These are phyloP conservation scores for Brachymystax lenok DNA, from an alignment of 2,797 vertebrate species.

Conservation along the genomic window DNA sequence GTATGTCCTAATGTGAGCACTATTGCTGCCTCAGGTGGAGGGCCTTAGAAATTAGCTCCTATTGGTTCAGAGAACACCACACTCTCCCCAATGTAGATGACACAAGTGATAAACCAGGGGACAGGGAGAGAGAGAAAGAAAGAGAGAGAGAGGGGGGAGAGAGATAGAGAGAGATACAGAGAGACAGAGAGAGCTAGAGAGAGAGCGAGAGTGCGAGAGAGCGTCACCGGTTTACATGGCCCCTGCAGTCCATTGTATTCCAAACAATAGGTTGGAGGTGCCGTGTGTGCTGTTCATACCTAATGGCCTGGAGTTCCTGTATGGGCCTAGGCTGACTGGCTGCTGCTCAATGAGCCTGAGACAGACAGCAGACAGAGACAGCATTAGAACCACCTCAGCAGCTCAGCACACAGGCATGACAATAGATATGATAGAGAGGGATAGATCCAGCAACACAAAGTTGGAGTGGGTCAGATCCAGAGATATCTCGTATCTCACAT, in stretches of 20 bases:
- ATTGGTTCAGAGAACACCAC: slow-evolving; percentile 6
- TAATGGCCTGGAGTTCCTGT: slow-evolving; percentile 66
- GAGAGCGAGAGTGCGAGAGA: slow-evolving; percentile 25
- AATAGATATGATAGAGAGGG: slow-evolving; percentile 26
- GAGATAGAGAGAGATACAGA: not conserved
- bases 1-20: not conserved
- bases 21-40: slow-evolving; percentile 17
- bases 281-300: slow-evolving; percentile 70
- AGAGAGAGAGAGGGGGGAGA: not conserved
- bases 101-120: slow-evolving; percentile 70
- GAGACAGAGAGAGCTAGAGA: too few relatives aligned
- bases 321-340: slow-evolving; percentile 45
- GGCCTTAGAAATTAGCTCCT: slow-evolving; percentile 63
- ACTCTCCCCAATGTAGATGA: slow-evolving; percentile 54
- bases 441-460: slow-evolving; percentile 8
- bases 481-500: not conserved
- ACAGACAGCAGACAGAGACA: slow-evolving; percentile 52
- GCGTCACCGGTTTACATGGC: slow-evolving; percentile 68
- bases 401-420: slow-evolving; percentile 45
- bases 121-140: slow-evolving; percentile 7
- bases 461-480: slow-evolving; percentile 13
- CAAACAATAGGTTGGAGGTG: slow-evolving; percentile 67
- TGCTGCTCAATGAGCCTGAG: slow-evolving; percentile 69
- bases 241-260: slow-evolving; percentile 76
- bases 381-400: slow-evolving; percentile 59